These are phyloP conservation scores for Acanthornis magna DNA, from an alignment of 2,797 vertebrate genomes.

Conservation along the genomic window DNA sequence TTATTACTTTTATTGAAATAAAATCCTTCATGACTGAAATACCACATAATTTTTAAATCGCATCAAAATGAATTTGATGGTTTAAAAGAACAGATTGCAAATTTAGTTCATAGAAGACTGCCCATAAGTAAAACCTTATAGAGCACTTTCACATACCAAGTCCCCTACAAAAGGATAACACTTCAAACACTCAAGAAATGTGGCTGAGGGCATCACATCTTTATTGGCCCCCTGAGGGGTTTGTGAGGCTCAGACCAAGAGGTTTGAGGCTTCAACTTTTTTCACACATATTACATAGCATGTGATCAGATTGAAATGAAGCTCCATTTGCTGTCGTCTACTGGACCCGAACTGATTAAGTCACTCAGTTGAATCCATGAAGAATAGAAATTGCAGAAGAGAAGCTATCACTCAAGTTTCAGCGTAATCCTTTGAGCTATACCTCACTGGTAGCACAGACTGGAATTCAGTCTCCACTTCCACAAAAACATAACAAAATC, in stretches of 20 bases:
- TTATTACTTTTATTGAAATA: constrained; percentile 58
- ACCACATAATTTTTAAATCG: constrained; percentile 45
- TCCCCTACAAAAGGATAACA: not conserved
- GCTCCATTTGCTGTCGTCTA: not conserved
- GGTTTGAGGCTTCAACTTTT: not conserved
- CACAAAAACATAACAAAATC: not conserved
- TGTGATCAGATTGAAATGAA: not conserved
- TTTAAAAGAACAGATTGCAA: constrained; percentile 29
- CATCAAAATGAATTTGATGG: constrained; percentile 37
- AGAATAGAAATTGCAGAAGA: not conserved
- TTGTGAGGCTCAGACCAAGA: not conserved
- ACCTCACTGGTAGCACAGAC: not conserved
- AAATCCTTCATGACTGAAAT: constrained; percentile 42
- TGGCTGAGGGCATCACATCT: not conserved
- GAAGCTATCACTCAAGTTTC: not conserved
- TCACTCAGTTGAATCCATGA: not conserved
- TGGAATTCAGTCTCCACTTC: not conserved
- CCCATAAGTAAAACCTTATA: not conserved
- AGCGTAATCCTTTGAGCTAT: not conserved
- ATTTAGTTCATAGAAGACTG: constrained; percentile 5
- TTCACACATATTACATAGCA: not conserved
- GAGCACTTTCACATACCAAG: not conserved
- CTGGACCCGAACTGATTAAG: not conserved
- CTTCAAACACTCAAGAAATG: constrained; percentile 8
- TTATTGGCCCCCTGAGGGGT: not conserved